phyloP scores from a whole-genome alignment of 2,888 invertebrate genomes.

The Thecocarcelia acutangulata region DNA sequence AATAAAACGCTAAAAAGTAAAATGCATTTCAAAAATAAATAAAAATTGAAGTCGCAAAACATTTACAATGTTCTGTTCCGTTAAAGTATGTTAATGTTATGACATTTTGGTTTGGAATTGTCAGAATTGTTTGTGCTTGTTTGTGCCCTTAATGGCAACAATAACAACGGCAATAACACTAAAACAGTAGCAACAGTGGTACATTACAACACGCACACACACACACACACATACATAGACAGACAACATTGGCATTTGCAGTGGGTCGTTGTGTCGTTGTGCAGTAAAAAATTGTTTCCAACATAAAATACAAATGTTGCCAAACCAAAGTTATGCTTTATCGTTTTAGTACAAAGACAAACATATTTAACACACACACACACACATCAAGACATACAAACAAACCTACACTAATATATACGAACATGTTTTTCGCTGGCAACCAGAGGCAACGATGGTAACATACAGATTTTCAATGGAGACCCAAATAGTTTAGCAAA shows the following conservation, averaged over 20 bases:
- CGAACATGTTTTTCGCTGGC: too few relatives aligned
- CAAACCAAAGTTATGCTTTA: conserved; percentile 56
- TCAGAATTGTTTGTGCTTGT: background rate
- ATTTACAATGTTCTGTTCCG: background rate
- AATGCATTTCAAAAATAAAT: background rate
- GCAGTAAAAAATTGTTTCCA: conserved; percentile 25
- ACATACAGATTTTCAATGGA: too few relatives aligned
- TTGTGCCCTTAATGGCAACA: conserved; percentile 5
- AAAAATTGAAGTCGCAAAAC: background rate
- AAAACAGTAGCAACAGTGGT: background rate
- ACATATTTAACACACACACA: background rate
- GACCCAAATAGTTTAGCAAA: too few relatives aligned
- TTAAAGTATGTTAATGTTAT: conserved; percentile 22
- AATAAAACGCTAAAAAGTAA: conserved; percentile 4
- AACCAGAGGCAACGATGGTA: too few relatives aligned
- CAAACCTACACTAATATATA: background rate
- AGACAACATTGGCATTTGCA: conserved; percentile 51
- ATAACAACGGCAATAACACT: background rate
- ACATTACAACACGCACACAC: too few relatives aligned
- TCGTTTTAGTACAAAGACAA: conserved; percentile 6
- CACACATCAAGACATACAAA: background rate
- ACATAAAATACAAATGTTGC: conserved; percentile 64
- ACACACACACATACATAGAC: background rate
- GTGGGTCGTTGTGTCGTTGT: conserved; percentile 20
- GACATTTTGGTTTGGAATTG: conserved; percentile 20